These are phyloP conservation scores for Boloria euphrosyne DNA, from an alignment of 2,888 invertebrate genomes.

Conservation along the genomic window DNA sequence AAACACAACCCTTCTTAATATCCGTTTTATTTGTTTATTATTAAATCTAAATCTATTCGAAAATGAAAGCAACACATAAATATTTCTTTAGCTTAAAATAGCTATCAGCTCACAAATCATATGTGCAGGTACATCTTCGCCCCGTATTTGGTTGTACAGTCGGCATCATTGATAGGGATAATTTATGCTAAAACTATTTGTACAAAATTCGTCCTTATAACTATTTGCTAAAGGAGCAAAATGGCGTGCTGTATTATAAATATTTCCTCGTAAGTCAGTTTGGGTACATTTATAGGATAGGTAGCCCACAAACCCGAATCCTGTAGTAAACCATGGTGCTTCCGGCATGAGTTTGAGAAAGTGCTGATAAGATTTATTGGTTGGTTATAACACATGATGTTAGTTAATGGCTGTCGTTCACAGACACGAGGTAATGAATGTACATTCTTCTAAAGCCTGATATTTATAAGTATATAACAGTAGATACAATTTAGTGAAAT, in stretches of 20 bases:
- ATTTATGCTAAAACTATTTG: conserved; percentile 22
- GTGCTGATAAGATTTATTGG: conserved; percentile 44
- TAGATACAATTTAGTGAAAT: too few relatives aligned
- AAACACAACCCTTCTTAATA: conserved; percentile 64
- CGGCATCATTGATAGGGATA: conserved; percentile 30
- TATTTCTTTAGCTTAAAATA: conserved; percentile 74
- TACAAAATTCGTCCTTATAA: not conserved
- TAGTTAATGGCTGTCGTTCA: conserved; percentile 18
- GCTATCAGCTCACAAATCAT: conserved; percentile 73
- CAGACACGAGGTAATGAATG: not conserved
- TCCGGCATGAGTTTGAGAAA: conserved; percentile 52
- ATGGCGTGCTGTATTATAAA: conserved; percentile 21
- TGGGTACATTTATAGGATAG: conserved; percentile 49
- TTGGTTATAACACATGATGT: conserved; percentile 28
- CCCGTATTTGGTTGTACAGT: conserved; percentile 41
- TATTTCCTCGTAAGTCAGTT: conserved; percentile 31
- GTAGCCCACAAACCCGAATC: conserved; percentile 66
- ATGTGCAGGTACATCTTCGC: conserved; percentile 58
- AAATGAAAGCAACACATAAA: conserved; percentile 70
- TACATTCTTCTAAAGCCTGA: not conserved
- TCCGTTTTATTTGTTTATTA: conserved; percentile 69
- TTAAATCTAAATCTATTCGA: conserved; percentile 59
- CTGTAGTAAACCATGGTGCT: conserved; percentile 53
- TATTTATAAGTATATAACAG: not conserved
- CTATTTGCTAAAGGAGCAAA: conserved; percentile 14